Conservation (phyloP, 64 coral and sea anemone species). For the Actinia equina region DNA sequence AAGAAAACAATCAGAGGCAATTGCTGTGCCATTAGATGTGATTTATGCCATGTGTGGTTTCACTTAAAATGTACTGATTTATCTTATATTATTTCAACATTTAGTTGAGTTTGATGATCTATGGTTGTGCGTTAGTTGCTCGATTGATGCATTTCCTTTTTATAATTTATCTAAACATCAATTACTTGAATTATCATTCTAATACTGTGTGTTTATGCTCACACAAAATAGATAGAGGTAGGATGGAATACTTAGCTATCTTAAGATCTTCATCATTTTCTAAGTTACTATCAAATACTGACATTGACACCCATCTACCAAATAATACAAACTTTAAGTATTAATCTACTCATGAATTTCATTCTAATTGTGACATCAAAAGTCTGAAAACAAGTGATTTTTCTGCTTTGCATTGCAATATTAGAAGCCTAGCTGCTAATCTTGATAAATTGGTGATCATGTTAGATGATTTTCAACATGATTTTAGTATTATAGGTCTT, state of each 20-base stretch:
- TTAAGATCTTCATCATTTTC: not conserved
- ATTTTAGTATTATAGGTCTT: not conserved
- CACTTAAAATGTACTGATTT: not conserved
- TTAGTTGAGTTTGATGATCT: not conserved
- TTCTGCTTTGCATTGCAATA: constrained; percentile 1
- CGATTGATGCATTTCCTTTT: not conserved
- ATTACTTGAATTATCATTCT: not conserved
- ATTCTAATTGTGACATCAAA: not conserved
- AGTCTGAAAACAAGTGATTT: not conserved
- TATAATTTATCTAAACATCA: not conserved
- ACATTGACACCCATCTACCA: not conserved
- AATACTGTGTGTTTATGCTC: not conserved
- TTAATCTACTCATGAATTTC: not conserved
- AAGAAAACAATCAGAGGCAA: too few relatives aligned
- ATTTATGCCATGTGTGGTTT: not conserved
- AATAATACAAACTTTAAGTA: constrained; percentile 2
- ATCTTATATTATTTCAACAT: not conserved
- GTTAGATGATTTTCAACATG: not conserved
- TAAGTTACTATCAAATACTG: not conserved
- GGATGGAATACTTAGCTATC: not conserved
- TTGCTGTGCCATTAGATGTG: not conserved
- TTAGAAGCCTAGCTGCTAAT: not conserved
- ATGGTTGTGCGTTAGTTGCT: not conserved
- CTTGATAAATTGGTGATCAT: not conserved
- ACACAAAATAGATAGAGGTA: not conserved